Base-by-base conservation (phyloP, 1,140 invertebrate genomes). In the Belonocnema kinseyi region DNA sequence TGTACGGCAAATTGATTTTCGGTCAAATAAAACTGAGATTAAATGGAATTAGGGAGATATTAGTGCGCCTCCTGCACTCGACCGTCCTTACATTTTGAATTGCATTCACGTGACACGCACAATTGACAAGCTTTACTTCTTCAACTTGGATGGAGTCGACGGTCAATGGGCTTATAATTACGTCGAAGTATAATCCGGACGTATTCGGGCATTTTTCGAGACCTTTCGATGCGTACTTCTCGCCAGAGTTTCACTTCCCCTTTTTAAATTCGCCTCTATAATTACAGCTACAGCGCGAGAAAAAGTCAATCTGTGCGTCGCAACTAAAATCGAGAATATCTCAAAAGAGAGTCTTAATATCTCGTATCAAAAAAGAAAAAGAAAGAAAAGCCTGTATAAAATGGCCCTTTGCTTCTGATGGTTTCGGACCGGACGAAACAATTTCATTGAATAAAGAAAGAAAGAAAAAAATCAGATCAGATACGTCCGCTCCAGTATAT, bases 51-150 rank as follows among this genome's bases (percentile, higher is more conserved):
- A 2, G 3, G 3, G 21, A 26, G 1, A 26, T 26, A 26, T 26
- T 26, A 26, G 3, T 26, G 21, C 21, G 21, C 21, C 21, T 66
- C 61, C 61, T 66, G 61, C 61, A 21, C 33, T 26, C 61, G 61
- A 40, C 61, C 61, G 33, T 46, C 10, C 61, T 66, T 66, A 66
- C 61, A 66, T 33, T 66, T 66, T 13, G 61, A 66, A 66, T 66
- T 66, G 21, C 84, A 79, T 81, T 85, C 80, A 86, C 79, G 80
- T 86, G 82, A 83, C 82, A 83, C 82, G 86, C 84, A 76, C 83
- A 88, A 88, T 88, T 88, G 87, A 88, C 87, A 88, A 87, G 85
- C 82, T 86, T 88, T 83, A 73, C 52, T 75, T 75, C 58, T 72
- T 61, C 50, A 73, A 73, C 66, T 53, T 66, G 61, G 61, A 66